Evolutionary conservation across 2,797 vertebrate species (phyloP).

Genomic region (Danio kyathit): DNA sequence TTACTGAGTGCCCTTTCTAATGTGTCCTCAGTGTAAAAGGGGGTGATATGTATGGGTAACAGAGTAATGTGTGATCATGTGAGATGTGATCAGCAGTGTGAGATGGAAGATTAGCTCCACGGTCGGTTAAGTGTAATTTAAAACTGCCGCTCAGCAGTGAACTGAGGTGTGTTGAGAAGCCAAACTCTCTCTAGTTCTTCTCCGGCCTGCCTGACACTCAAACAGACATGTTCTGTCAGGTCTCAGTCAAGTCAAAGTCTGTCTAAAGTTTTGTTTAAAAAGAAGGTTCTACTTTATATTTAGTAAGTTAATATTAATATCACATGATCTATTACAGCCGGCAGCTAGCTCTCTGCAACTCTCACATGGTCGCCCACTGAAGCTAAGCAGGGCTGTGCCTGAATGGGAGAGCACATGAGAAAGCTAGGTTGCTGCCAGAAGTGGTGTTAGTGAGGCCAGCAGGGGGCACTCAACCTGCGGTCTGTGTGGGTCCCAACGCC

Average conservation of each 20-base stretch:
- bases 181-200: not conserved
- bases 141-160: not conserved
- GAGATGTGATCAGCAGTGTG: slow-evolving; percentile 7
- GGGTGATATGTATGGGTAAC: not conserved
- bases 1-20: not conserved
- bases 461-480: too few relatives aligned
- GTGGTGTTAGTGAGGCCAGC: too few relatives aligned
- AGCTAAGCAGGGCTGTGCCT: too few relatives aligned
- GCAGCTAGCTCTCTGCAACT: too few relatives aligned
- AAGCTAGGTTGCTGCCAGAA: too few relatives aligned
- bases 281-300: not conserved
- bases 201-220: not conserved
- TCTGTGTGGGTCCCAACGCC: too few relatives aligned
- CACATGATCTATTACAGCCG: too few relatives aligned
- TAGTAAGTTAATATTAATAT: not conserved
- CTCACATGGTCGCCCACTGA: too few relatives aligned
- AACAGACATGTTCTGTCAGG: not conserved
- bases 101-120: not conserved
- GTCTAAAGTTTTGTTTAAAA: not conserved
- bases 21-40: not conserved
- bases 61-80: slow-evolving; percentile 15
- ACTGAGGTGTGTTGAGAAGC: not conserved
- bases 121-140: not conserved
- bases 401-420: too few relatives aligned
- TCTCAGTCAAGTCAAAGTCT: not conserved